These are phyloP conservation scores for Cataglyphis albicans DNA, from an alignment of 2,888 invertebrate species.

Conservation along the genomic window DNA sequence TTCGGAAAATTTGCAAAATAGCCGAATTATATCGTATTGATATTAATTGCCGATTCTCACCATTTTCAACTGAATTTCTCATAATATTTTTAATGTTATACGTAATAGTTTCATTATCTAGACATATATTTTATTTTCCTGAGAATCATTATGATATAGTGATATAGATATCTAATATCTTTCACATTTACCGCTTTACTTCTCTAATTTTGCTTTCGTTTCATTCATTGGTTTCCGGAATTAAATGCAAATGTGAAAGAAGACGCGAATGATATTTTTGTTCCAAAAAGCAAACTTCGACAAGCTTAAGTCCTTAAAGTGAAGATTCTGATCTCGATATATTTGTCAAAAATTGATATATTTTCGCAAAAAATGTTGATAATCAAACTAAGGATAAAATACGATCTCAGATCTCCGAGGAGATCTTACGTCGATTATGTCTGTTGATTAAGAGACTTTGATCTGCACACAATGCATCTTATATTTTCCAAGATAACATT, in stretches of 20 bases:
- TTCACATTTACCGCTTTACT: neutral
- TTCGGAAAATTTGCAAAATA: neutral
- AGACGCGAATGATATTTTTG: neutral
- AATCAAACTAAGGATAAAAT: conserved; percentile 26
- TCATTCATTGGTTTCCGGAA: neutral
- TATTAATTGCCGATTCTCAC: neutral
- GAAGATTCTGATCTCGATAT: neutral
- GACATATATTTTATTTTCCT: neutral
- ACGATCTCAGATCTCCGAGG: neutral
- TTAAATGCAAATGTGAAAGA: neutral
- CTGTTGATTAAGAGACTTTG: conserved; percentile 6
- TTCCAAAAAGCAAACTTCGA: neutral
- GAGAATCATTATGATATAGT: neutral
- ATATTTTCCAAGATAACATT: conserved; percentile 34
- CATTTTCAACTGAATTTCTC: neutral
- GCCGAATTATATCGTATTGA: neutral
- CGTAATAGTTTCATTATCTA: neutral
- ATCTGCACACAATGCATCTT: neutral
- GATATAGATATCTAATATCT: neutral
- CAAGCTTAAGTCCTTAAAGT: neutral
- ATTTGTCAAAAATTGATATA: conserved; percentile 5
- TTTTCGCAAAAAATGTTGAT: conserved; percentile 22
- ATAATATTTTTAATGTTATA: neutral
- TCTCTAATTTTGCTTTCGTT: neutral
- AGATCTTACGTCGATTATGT: neutral